These are phyloP conservation scores for Sebastes paucispinis DNA, from an alignment of 2,797 vertebrate genomes.

Conservation along the genomic window DNA sequence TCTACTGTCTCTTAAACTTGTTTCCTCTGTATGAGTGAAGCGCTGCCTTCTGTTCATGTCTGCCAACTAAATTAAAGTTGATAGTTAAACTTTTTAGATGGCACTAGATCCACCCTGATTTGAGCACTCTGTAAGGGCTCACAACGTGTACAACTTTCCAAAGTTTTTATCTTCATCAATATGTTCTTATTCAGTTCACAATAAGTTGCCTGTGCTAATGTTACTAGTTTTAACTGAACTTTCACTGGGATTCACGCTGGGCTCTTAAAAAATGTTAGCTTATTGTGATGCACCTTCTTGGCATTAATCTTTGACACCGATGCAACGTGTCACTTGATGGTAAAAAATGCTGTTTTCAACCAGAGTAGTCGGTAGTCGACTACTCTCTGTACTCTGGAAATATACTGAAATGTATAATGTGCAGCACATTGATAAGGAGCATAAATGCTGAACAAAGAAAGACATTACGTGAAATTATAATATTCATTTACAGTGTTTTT, in stretches of 20 bases:
- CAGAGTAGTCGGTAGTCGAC: accelerated
- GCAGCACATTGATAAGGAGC: background rate
- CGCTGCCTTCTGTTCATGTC: background rate
- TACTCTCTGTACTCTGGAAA: background rate
- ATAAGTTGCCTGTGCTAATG: background rate
- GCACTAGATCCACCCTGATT: background rate
- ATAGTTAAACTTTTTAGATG: background rate
- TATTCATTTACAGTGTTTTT: background rate
- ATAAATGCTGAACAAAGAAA: background rate
- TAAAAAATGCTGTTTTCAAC: background rate
- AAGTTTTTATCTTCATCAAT: background rate
- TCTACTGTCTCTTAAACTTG: background rate
- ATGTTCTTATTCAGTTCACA: background rate
- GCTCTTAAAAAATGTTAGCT: background rate
- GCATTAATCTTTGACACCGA: background rate
- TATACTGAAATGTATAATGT: background rate
- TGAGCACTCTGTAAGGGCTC: background rate
- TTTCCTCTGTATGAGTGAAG: background rate
- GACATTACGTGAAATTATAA: background rate
- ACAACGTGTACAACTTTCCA: background rate
- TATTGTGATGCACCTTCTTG: background rate
- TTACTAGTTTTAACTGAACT: background rate
- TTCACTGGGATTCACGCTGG: background rate
- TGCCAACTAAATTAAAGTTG: background rate
- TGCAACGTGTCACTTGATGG: background rate